Conservation (phyloP, 2,888 invertebrate genomes). For the Dromius quadrimaculatus region DNA sequence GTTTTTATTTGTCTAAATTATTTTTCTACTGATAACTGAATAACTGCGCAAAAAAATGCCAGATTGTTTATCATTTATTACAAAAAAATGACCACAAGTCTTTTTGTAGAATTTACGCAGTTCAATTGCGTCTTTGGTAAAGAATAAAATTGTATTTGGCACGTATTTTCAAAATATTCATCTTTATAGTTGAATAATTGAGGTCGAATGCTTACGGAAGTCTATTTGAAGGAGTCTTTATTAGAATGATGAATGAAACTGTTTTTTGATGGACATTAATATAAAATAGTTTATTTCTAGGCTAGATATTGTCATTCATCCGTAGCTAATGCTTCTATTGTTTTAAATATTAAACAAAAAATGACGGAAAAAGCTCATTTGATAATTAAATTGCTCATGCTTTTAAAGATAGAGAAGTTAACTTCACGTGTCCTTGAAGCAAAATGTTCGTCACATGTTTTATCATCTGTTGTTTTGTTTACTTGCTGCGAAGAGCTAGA, state of each 20-base stretch:
- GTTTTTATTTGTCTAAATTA: slow-evolving; percentile 2
- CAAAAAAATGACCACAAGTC: slow-evolving; percentile 21
- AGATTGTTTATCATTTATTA: neutral
- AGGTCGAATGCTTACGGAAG: slow-evolving; percentile 22
- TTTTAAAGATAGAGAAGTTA: too few species aligned
- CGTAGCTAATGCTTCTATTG: slow-evolving; percentile 9
- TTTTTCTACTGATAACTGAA: slow-evolving; percentile 14
- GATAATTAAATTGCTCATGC: too few species aligned
- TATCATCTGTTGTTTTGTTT: slow-evolving; percentile 44
- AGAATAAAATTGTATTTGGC: slow-evolving; percentile 12
- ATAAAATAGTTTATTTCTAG: neutral
- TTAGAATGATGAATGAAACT: slow-evolving; percentile 10
- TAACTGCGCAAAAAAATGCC: slow-evolving; percentile 24
- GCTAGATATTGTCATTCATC: slow-evolving; percentile 4
- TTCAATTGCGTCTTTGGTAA: slow-evolving; percentile 40
- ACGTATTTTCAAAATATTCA: slow-evolving; percentile 9
- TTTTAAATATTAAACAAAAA: slow-evolving; percentile 7
- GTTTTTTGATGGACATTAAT: neutral
- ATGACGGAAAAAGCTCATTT: too few species aligned
- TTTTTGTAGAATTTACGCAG: slow-evolving; percentile 16
- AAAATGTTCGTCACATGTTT: slow-evolving; percentile 43
- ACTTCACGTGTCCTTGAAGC: slow-evolving; percentile 33
- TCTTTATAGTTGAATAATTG: neutral
- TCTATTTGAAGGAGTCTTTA: slow-evolving; percentile 8
- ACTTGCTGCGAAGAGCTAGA: slow-evolving; percentile 11